Evolutionary conservation across 2,888 invertebrate species (phyloP), one percentile per base, ranked within the genome.

Genomic region (Timandra comae): DNA sequence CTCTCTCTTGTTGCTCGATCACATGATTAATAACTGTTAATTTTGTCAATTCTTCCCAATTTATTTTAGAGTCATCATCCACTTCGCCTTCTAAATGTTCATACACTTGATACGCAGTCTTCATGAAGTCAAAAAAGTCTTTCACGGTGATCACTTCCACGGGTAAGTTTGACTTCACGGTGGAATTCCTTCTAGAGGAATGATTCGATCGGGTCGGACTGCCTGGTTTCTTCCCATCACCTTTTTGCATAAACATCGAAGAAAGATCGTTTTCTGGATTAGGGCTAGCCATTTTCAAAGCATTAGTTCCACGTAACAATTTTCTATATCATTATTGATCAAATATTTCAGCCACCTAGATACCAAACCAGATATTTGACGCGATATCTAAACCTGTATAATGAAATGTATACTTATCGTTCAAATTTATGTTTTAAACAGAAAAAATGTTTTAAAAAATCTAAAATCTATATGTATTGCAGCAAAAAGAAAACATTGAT

Each of bases 91-190:
- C 81, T 39, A 79, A 56, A 48, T 84, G 77, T 49, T 86, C 85
- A 36, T 82, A 86, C 7, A 92, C 89, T 76, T 91, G 91, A 68
- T 92, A 92, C 0, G 92, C 91, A 4, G 91, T 91, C 63, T 89
- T 89, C 80, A 92, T 87, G 58, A 91, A 91, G 57, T 91, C 91
- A 51, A 92, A 88, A 58, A 92, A 92, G 52, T 90, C 89, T 64
- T 89, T 88, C 4, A 91, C 88, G 0, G 91, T 89, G 29, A 92
- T 89, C 16, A 91, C 86, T 66, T 91, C 90, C 1, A 88, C 80
- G 34, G 72, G 62, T 21, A 62, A 46, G 20, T 30, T 52, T n/a
- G 56, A 25, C 41, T 65, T 73, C 1, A 46, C 53, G 1, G 47
- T 30, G 1, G 72, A 71, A 45, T 66, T 73, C 46, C 53, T 60